These are phyloP conservation scores for Oceanites oceanicus DNA, from an alignment of 2,113 vertebrate species.

Conservation along the genomic window DNA sequence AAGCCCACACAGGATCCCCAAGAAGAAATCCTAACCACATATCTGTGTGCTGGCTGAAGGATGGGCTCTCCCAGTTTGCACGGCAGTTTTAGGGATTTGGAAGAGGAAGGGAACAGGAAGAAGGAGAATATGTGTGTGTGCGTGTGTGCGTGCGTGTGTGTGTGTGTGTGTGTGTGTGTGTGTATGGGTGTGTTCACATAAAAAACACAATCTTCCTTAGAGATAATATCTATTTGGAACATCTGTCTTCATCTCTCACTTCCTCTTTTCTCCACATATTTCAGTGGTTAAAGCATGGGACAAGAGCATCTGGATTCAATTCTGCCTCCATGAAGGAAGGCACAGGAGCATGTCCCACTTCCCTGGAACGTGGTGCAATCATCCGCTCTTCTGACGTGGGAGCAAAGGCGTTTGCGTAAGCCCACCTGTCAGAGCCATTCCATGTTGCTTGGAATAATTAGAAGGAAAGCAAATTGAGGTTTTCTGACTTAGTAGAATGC, in stretches of 20 bases:
- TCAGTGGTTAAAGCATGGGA: conserved; percentile 26
- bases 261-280: conserved; percentile 24
- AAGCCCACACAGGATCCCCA: conserved; percentile 42
- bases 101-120: neutral
- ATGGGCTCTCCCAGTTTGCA: neutral
- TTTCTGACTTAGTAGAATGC: neutral
- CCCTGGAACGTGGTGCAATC: neutral
- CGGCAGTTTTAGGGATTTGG: neutral
- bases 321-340: conserved; percentile 1
- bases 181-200: neutral
- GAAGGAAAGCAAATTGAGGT: neutral
- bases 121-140: neutral
- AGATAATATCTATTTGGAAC: neutral
- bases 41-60: neutral
- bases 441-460: neutral
- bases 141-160: no score
- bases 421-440: neutral
- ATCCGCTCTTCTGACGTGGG: neutral
- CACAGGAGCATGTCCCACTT: neutral
- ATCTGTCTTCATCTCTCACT: neutral
- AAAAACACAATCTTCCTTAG: neutral
- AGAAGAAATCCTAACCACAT: conserved; percentile 37
- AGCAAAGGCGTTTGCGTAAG: neutral
- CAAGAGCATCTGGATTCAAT: conserved; percentile 56
- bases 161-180: no score